Base-by-base conservation (phyloP, 2,797 vertebrate species). In the Gallinago nigripennis region DNA sequence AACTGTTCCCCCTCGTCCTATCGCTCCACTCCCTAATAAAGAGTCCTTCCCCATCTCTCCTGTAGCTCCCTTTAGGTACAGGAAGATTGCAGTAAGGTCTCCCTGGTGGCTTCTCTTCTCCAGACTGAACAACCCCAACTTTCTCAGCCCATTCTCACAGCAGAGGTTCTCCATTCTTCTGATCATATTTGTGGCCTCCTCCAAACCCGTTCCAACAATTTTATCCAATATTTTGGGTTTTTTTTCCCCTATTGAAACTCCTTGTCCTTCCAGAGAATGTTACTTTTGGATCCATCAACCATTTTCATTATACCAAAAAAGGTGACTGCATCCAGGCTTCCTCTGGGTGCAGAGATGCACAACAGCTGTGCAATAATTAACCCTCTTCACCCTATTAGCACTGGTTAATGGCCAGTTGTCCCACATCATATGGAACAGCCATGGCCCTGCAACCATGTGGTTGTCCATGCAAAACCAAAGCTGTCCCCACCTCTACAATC, bases 201-300 rank as follows among this genome's bases (percentile, higher is more conserved):
- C 48, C 14, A 50, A 25, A 50, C 48, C 48, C 25, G 3, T 54
- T 54, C 18, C 53, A 31, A 31, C 30, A 31, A 54, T 31, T 35
- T 35, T 28, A 8, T 9, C 54, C 1, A 3, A 35, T 12, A 24
- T 8, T 6, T 17, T 73, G 6, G 0, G 4, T 5, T 6, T 20
- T 45, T 58, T 48, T 8, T 1, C 2, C 16, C 17, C 11, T 16
- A 6, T 35, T 50, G 63, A 69, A 66, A 48, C 17, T 27, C 63
- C 28, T 5, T 11, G 43, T 5, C 3, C 3, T 69, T 69, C 27
- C 15, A 77, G 28, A 84, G 7, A 53, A 71, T 9, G 28, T 10
- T 80, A 20, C 0, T 50, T 73, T 51, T 23, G 8, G 28, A 70
- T 18, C 31, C 45, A 54, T 28, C 21, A 56, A 48, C 6, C 6